Evolutionary conservation across 1,140 invertebrate genomes (phyloP).

Genomic region (Euwallacea fornicatus): DNA sequence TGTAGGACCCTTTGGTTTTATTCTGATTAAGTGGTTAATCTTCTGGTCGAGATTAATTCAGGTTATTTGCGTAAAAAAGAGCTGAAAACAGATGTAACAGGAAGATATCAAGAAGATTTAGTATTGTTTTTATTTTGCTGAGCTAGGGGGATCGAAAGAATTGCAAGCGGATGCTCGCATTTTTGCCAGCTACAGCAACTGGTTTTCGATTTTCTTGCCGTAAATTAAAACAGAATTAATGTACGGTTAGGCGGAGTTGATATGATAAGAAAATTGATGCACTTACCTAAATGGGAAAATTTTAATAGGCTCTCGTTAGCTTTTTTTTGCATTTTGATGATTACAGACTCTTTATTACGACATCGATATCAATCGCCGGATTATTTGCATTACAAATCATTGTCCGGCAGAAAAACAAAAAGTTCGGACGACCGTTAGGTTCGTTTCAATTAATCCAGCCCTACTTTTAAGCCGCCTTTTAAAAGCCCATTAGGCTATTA

Average conservation of each 20-base stretch:
- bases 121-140: constrained; percentile 2
- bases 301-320: constrained; percentile 18
- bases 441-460: neutral
- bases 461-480: constrained; percentile 4
- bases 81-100: neutral
- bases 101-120: constrained; percentile 1
- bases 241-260: constrained; percentile 13
- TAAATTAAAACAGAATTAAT: constrained; percentile 18
- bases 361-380: no score
- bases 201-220: constrained; percentile 11
- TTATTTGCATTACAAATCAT: no score
- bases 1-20: no score
- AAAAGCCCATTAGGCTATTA: constrained; percentile 26
- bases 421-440: no score
- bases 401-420: no score
- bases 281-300: constrained; percentile 16
- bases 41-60: no score
- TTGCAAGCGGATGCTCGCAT: constrained; percentile 2
- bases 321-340: constrained; percentile 7
- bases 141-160: neutral
- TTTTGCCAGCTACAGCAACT: neutral
- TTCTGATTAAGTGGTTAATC: no score
- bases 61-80: no score
- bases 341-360: no score
- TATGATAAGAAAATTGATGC: constrained; percentile 12